Conservation (phyloP, 2,888 invertebrate genomes). For the Digitonthophagus gazella region DNA sequence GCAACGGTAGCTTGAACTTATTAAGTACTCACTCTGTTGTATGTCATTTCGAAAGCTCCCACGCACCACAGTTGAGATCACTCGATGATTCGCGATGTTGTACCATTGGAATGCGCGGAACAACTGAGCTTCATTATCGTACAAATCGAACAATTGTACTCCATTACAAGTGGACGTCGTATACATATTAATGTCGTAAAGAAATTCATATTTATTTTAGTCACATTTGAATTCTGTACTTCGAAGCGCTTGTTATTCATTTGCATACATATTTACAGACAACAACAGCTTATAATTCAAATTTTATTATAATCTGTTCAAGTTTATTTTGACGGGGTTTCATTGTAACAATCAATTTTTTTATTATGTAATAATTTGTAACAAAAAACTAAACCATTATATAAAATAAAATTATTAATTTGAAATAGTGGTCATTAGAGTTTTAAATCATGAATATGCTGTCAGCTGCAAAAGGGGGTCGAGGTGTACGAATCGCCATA, state of each 20-base stretch:
- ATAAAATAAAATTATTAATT: neutral
- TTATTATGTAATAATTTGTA: too few relatives aligned
- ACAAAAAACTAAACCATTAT: too few relatives aligned
- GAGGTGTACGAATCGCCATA: neutral
- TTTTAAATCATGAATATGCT: neutral
- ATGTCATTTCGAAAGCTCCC: neutral
- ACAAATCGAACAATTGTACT: conserved; percentile 27
- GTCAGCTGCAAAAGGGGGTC: neutral
- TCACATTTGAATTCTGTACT: conserved; percentile 21
- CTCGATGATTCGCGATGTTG: conserved; percentile 17
- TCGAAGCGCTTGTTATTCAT: neutral
- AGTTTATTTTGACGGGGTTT: too few relatives aligned
- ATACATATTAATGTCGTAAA: conserved; percentile 28
- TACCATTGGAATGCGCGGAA: conserved; percentile 24
- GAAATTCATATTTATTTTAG: conserved; percentile 25
- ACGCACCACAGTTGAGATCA: neutral
- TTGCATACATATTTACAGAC: neutral
- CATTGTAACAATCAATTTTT: too few relatives aligned
- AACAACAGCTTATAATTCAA: neutral
- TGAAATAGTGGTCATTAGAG: neutral
- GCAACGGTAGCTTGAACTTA: too few relatives aligned
- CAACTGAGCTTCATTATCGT: conserved; percentile 26
- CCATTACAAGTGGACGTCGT: conserved; percentile 20
- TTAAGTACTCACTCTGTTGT: neutral
- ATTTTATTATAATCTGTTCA: neutral